phyloP scores from a whole-genome alignment of 2,888 invertebrate species.

The Dasysyrphus tricinctus region DNA sequence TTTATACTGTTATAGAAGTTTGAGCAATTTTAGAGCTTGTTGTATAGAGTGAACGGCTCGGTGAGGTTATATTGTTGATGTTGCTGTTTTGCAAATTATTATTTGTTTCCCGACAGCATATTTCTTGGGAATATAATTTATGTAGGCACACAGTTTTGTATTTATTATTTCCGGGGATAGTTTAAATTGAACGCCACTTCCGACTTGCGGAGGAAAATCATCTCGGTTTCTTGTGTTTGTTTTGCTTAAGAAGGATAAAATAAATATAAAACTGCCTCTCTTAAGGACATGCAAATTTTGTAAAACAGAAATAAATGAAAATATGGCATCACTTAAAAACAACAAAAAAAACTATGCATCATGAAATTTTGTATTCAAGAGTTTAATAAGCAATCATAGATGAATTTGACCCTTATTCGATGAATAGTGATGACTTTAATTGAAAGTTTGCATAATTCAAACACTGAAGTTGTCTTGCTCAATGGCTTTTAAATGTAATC shows the following conservation, averaged over 20 bases:
- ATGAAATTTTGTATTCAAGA: background rate
- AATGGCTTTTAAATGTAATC: too few relatives aligned
- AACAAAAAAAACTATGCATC: background rate
- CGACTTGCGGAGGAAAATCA: background rate
- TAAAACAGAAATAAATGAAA: background rate
- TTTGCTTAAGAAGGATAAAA: background rate
- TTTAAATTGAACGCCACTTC: slow-evolving; percentile 14
- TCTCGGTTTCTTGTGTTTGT: background rate
- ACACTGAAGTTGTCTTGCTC: background rate
- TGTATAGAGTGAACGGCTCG: background rate
- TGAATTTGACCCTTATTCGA: background rate
- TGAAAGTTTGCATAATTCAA: background rate
- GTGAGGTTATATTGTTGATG: slow-evolving; percentile 6
- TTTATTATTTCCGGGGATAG: slow-evolving; percentile 4
- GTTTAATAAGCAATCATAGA: background rate
- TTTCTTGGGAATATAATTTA: slow-evolving; percentile 20
- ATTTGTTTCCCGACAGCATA: slow-evolving; percentile 15
- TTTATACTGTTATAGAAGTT: background rate
- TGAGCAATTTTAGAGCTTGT: background rate
- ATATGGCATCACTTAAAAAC: background rate
- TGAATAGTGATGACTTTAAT: background rate
- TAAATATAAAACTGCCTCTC: background rate
- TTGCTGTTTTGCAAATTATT: slow-evolving; percentile 8
- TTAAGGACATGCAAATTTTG: background rate
- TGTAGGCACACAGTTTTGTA: slow-evolving; percentile 7